Evolutionary conservation across 2,797 vertebrate genomes (phyloP), one percentile per base, ranked within the genome.

Genomic region (Megaceryle alcyon): DNA sequence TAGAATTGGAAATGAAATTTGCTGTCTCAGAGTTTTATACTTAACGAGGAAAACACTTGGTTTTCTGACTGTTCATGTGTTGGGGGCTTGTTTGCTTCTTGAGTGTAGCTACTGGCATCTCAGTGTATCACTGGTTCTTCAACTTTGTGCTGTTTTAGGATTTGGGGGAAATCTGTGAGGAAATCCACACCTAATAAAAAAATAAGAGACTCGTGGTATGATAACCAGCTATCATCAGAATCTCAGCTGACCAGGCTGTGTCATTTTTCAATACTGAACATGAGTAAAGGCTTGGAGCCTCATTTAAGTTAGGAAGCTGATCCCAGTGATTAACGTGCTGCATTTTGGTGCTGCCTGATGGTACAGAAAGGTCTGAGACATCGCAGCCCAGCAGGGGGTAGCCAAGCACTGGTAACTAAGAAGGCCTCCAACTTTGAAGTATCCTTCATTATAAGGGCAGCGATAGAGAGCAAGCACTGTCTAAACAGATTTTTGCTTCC

Each of bases 371-470:
- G 94, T 72, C 86, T 39, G 95, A 91, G 96, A 97, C 39, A 2
- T 63, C 3, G 96, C 93, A 97, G 98, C 97, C 99, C 99, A 99
- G 99, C 98, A 99, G 99, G 99, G 99, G 99, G 99, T 99, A 99
- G 99, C 99, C 99, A 98, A 98, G 98, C 97, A 98, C 98, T 97
- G 98, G 98, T 90, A 98, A 99, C 98, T 92, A 92, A 95, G 92
- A 94, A 91, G 69, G 84, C 93, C 54, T 82, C 96, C 90, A 70
- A 61, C 90, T 88, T 56, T 21, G 75, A 51, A 41, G 79, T 72
- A 84, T 95, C 95, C 90, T 82, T 85, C 89, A 20, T 84, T 83
- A 49, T 37, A 31, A 60, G 31, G 56, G 31, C 77, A 12, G 91
- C 28, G 17, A 57, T 2, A 10, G 66, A 91, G 64, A 91, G 64